Evolutionary conservation across 30 jellyfish, hydroid and myxozoan species (phyloP), one percentile per base, ranked within the genome.

Genomic region (Pelagia noctiluca): DNA sequence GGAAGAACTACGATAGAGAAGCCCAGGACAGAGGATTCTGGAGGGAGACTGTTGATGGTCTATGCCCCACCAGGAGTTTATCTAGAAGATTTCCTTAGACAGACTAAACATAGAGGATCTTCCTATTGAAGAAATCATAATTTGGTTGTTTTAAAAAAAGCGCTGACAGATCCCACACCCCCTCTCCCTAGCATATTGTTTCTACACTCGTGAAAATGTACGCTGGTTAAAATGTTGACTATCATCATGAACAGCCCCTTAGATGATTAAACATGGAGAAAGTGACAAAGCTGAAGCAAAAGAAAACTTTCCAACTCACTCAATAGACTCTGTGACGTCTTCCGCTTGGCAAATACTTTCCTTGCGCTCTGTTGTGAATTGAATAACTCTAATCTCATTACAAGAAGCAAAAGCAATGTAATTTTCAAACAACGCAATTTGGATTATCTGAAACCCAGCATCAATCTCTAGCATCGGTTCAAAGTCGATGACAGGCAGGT

Each of bases 341-440:
- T 94, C 99, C 19, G 94, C 99, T 72, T 87, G 96, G 13, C 78
- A 68, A 22, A 94, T 63, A n/a, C 73, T 82, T 23, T 62, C 97
- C 31, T 79, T 88, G 53, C 65, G 50, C 31, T 76, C 88, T 7
- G 76, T 28, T 37, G 29, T 57, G 52, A 94, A 76, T 46, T 94
- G 90, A 35, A 94, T 52, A 19, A 72, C 96, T 32, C 95, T 52
- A 8, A 94, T 42, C 85, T 94, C 99, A 84, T 68, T 68, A 16
- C 57, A 29, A 5, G 97, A 94, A 2, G 97, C 96, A 78, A 94
- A 66, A 19, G 87, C 96, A 19, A 94, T 35, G 62, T 83, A 64
- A 69, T 48, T 47, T 42, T 71, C 87, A 18, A 33, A 78, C 46
- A 94, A 30, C 5, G 93, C 75, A 82, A 94, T 90, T 24, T 61